A percentile compares a stretch with the other conserved stretches of the same genome.
Evolutionary conservation across 2,113 vertebrate genomes (phyloP).

Genomic region (Nycticryphes semicollaris): DNA sequence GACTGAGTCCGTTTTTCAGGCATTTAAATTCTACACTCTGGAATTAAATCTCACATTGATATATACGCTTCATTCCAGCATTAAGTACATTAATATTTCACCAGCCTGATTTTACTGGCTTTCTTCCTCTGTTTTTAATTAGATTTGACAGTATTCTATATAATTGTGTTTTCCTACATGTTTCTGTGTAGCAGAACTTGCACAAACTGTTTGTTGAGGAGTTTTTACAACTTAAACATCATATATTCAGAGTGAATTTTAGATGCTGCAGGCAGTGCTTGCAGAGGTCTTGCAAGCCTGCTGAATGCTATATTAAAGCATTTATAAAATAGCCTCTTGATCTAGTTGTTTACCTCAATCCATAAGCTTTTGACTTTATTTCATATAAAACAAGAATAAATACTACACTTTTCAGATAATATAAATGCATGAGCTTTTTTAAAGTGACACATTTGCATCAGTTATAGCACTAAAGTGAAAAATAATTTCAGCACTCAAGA

Average conservation of each 20-base stretch:
- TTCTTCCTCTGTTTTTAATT: constrained; percentile 47
- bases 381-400: constrained; percentile 27
- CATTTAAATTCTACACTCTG: constrained; percentile 43
- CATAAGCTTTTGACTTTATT: constrained; percentile 18
- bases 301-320: neutral
- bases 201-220: constrained; percentile 19
- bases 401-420: constrained; percentile 10
- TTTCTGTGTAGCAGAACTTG: neutral
- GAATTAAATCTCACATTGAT: constrained; percentile 55
- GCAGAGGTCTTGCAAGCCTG: neutral
- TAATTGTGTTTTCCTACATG: constrained; percentile 18
- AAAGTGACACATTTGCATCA: constrained; percentile 37
- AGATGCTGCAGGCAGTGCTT: neutral
- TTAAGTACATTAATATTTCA: constrained; percentile 51
- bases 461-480: constrained; percentile 37
- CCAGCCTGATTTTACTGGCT: constrained; percentile 36
- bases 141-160: constrained; percentile 29
- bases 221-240: constrained; percentile 6
- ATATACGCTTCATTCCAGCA: constrained; percentile 49
- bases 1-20: constrained; percentile 25
- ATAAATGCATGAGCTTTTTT: constrained; percentile 58
- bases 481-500: constrained; percentile 53
- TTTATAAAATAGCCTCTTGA: neutral
- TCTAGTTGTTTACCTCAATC: constrained; percentile 24
- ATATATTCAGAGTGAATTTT: constrained; percentile 18